Conservation (phyloP, 2,113 vertebrate species). For the Prionailurus viverrinus region DNA sequence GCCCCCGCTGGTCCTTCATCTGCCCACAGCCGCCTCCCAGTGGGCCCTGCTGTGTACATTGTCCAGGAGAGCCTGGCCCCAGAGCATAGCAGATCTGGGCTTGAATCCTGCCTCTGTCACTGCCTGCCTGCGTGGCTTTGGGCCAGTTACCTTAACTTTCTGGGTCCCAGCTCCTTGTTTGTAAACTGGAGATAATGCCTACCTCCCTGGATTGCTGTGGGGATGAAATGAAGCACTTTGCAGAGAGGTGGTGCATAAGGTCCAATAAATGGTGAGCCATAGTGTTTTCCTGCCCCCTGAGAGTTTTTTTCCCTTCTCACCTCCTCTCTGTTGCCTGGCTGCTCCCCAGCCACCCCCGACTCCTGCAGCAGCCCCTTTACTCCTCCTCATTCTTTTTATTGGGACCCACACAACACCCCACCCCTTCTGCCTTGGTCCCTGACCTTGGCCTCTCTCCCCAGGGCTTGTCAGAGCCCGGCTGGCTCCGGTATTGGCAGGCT, state of each 20-base stretch:
- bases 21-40: not conserved
- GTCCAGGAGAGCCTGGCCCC: too few species aligned
- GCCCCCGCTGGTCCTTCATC: not conserved
- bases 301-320: not conserved
- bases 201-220: not conserved
- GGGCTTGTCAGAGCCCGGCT: slow-evolving; percentile 73
- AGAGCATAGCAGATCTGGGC: not conserved
- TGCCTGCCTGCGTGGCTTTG: not conserved
- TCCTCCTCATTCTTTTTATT: not conserved
- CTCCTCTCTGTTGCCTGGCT: not conserved
- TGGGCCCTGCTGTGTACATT: not conserved
- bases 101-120: not conserved
- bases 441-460: slow-evolving; percentile 77
- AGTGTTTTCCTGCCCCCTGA: not conserved
- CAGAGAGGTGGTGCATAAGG: not conserved
- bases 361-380: not conserved
- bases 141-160: not conserved
- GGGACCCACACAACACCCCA: not conserved
- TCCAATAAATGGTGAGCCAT: not conserved
- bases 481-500: slow-evolving; percentile 76
- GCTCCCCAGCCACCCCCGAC: not conserved
- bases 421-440: slow-evolving; percentile 13
- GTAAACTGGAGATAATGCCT: not conserved
- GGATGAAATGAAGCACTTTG: not conserved
- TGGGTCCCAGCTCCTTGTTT: not conserved